Evolutionary conservation across 2,113 vertebrate species (phyloP).

Genomic region (Anser brachyrhynchus): DNA sequence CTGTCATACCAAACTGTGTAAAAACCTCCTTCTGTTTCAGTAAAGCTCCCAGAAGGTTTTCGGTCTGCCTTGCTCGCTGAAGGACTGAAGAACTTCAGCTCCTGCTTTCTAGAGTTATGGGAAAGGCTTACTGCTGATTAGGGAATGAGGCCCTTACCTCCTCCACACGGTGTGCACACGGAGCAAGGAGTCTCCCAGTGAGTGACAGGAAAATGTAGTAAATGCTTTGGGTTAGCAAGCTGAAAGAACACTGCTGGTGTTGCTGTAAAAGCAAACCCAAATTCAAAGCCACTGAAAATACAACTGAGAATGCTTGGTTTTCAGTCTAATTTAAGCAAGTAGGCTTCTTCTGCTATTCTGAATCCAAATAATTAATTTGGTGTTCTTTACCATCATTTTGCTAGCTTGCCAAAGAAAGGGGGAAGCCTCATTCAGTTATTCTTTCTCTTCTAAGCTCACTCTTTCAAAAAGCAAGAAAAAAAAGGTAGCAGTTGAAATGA

Average conservation of each 20-base stretch:
- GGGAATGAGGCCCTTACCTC: not conserved
- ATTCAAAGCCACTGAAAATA: conserved; percentile 5
- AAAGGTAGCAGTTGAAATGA: not conserved
- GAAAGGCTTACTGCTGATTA: not conserved
- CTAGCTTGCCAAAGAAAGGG: not conserved
- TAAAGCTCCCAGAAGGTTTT: not conserved
- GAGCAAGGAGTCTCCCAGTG: not conserved
- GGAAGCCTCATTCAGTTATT: not conserved
- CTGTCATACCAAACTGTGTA: not conserved
- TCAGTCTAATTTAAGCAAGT: not conserved
- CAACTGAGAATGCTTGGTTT: not conserved
- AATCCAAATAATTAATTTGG: not conserved
- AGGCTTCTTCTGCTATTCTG: not conserved
- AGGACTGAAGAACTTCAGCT: not conserved
- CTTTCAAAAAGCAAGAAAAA: not conserved
- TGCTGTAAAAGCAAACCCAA: not conserved
- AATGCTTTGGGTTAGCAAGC: not conserved
- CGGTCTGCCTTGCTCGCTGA: not conserved
- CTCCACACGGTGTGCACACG: not conserved
- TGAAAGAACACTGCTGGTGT: not conserved
- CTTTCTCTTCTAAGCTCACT: not conserved
- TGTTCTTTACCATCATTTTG: not conserved
- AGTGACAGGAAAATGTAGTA: not conserved
- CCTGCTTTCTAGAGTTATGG: not conserved
- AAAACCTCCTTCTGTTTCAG: not conserved